phyloP scores from a whole-genome alignment of 1,140 invertebrate species.

The Drosophila parvula region DNA sequence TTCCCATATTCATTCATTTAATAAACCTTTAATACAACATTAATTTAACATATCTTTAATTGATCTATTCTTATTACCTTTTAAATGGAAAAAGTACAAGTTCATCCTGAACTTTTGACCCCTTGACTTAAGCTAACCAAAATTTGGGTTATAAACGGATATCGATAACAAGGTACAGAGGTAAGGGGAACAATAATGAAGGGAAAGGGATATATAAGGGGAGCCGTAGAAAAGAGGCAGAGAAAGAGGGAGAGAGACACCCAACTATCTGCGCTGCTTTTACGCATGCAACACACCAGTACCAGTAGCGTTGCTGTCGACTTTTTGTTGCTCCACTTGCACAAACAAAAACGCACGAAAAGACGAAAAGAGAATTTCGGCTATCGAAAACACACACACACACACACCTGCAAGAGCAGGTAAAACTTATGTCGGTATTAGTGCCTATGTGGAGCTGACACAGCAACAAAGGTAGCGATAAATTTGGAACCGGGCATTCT shows the following conservation, averaged over 20 bases:
- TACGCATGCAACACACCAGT: slow-evolving; percentile 19
- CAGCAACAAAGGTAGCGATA: slow-evolving; percentile 34
- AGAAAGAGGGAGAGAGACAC: neutral
- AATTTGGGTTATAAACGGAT: slow-evolving; percentile 23
- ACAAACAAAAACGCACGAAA: slow-evolving; percentile 49
- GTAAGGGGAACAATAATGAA: neutral
- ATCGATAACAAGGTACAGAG: slow-evolving; percentile 16
- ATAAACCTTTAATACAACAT: neutral
- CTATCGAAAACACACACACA: slow-evolving; percentile 31
- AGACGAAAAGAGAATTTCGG: slow-evolving; percentile 46
- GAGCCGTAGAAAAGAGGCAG: neutral
- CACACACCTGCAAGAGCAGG: slow-evolving; percentile 25
- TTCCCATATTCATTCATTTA: neutral
- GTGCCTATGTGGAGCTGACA: slow-evolving; percentile 25
- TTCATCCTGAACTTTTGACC: slow-evolving; percentile 14
- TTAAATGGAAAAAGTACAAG: neutral
- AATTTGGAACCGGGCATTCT: slow-evolving; percentile 31
- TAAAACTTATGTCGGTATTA: slow-evolving; percentile 28
- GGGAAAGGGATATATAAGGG: slow-evolving; percentile 12
- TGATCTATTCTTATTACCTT: no score
- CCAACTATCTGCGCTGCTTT: slow-evolving; percentile 12
- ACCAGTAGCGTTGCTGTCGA: slow-evolving; percentile 19
- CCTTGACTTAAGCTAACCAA: slow-evolving; percentile 2
- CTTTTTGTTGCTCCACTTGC: slow-evolving; percentile 50
- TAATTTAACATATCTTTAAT: neutral